Conservation (phyloP, 2,888 invertebrate species). For the Gandaritis pyraliata region DNA sequence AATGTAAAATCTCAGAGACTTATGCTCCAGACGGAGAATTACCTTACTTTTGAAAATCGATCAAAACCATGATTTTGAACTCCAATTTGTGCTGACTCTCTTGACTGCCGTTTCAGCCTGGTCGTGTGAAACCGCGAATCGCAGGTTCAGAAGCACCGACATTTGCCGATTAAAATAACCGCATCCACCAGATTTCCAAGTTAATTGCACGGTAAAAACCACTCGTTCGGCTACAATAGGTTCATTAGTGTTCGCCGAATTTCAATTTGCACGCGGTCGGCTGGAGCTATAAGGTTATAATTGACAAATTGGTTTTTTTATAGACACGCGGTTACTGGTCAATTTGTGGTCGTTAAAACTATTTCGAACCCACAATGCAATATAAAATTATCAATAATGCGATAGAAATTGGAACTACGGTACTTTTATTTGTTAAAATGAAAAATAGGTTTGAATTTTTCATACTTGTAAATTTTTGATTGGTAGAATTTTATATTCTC, state of each 20-base stretch:
- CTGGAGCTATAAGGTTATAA: slow-evolving; percentile 55
- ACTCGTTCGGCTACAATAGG: slow-evolving; percentile 58
- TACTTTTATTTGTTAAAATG: too few relatives aligned
- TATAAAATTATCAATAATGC: too few relatives aligned
- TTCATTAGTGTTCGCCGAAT: slow-evolving; percentile 64
- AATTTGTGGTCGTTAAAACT: slow-evolving; percentile 8
- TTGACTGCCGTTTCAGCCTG: slow-evolving; percentile 7
- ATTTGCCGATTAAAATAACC: slow-evolving; percentile 58
- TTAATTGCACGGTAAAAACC: slow-evolving; percentile 70
- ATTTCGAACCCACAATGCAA: background rate
- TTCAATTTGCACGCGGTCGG: slow-evolving; percentile 57
- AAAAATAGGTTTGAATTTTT: too few relatives aligned
- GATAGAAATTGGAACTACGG: too few relatives aligned
- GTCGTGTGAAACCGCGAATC: slow-evolving; percentile 27
- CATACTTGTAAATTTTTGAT: too few relatives aligned
- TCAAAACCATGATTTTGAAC: too few relatives aligned
- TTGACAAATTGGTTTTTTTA: slow-evolving; percentile 55
- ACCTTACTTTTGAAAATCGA: too few relatives aligned
- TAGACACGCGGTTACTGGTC: slow-evolving; percentile 18
- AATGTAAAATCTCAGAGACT: too few relatives aligned
- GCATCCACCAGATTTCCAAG: slow-evolving; percentile 58
- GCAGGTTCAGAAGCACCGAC: slow-evolving; percentile 15
- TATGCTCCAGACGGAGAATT: too few relatives aligned
- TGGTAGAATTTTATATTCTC: too few relatives aligned
- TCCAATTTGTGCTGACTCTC: slow-evolving; percentile 6